Percentiles rank a stretch among this genome's conserved stretches.
Conservation (phyloP, 2,113 vertebrate species). For the Eptesicus fuscus region DNA sequence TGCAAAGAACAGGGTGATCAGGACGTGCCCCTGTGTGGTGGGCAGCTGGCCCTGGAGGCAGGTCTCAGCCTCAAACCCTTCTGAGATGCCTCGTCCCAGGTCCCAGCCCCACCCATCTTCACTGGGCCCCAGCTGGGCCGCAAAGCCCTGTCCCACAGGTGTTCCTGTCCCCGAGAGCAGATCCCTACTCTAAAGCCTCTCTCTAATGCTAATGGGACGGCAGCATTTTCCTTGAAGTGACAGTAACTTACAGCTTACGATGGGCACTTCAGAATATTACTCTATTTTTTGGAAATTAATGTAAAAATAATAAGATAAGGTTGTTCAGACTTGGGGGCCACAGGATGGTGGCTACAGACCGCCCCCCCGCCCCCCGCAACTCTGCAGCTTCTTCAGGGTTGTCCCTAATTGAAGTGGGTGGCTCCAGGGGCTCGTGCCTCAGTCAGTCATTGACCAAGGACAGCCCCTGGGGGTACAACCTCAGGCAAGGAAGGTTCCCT, state of each 20-base stretch:
- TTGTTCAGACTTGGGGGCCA: not conserved
- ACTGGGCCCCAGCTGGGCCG: not conserved
- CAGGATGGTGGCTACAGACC: fast-evolving
- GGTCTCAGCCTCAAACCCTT: too few species aligned
- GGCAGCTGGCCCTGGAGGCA: not conserved
- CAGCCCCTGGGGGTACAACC: fast-evolving
- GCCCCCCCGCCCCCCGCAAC: not conserved
- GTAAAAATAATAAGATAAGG: not conserved
- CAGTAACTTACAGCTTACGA: fast-evolving
- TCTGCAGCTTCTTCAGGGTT: fast-evolving
- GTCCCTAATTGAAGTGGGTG: not conserved
- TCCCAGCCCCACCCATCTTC: not conserved
- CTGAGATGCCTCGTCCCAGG: not conserved
- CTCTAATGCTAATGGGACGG: not conserved
- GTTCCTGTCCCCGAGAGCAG: too few species aligned
- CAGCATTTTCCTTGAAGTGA: too few species aligned
- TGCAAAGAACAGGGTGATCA: not conserved
- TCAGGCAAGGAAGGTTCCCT: fast-evolving
- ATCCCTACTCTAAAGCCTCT: not conserved
- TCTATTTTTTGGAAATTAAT: not conserved
- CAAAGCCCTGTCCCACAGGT: not conserved
- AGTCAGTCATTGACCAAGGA: fast-evolving
- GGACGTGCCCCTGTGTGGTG: not conserved
- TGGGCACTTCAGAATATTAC: fast-evolving
- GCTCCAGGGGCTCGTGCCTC: too few species aligned